These are phyloP conservation scores for Sebastes iracundus DNA, from an alignment of 2,797 vertebrate genomes.

Conservation along the genomic window DNA sequence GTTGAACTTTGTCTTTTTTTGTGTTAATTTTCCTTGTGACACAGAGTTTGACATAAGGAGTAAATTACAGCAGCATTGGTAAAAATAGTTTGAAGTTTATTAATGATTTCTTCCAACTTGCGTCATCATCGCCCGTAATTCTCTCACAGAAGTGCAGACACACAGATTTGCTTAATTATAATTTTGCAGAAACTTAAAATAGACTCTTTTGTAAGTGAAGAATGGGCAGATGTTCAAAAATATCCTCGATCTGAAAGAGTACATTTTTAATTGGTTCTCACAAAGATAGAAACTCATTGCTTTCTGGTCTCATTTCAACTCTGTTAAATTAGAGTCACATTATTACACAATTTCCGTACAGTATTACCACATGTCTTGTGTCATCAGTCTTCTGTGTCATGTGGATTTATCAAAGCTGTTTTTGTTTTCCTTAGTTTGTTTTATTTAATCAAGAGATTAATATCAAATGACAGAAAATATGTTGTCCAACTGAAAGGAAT, in stretches of 20 bases:
- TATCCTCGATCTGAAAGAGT: not conserved
- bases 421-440: not conserved
- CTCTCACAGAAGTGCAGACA: not conserved
- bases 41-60: not conserved
- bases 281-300: constrained; percentile 2
- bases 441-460: not conserved
- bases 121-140: not conserved
- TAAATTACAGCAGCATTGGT: not conserved
- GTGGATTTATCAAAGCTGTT: not conserved
- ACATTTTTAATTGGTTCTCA: constrained; percentile 1
- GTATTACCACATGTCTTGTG: not conserved
- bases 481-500: too few species aligned
- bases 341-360: not conserved
- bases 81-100: not conserved
- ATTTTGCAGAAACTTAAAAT: constrained; percentile 11
- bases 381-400: not conserved
- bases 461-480: not conserved
- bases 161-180: not conserved
- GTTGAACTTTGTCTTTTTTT: not conserved
- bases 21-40: not conserved
- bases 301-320: not conserved
- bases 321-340: not conserved
- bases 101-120: not conserved
- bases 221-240: not conserved
- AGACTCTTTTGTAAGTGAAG: not conserved